A percentile compares a stretch with the other conserved stretches of the same genome.
Evolutionary conservation across 2,797 vertebrate species (phyloP).

Genomic region (Pterois miles): DNA sequence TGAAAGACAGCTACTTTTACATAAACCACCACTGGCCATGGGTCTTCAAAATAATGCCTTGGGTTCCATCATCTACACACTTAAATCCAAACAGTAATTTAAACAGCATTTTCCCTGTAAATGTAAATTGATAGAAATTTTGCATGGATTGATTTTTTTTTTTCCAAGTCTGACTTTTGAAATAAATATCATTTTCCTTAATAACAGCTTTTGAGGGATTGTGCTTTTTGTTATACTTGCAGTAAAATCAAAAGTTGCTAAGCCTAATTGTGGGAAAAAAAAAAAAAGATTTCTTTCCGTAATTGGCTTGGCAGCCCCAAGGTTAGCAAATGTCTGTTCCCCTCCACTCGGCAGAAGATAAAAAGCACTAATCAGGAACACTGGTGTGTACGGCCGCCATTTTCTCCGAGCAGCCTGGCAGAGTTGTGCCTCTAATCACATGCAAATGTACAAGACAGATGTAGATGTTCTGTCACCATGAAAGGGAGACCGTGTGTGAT

Average conservation of each 20-base stretch:
- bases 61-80: not conserved
- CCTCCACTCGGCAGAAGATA: conserved; percentile 44
- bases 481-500: conserved; percentile 29
- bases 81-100: not conserved
- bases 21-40: not conserved
- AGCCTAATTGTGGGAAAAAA: conserved; percentile 28
- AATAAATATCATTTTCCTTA: not conserved
- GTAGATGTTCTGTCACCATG: conserved; percentile 52
- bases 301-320: conserved; percentile 51
- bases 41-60: not conserved
- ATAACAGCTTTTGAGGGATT: not conserved
- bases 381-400: conserved; percentile 39
- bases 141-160: not conserved
- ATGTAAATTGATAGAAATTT: conserved; percentile 4
- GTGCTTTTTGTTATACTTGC: conserved; percentile 18
- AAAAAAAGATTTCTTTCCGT: conserved; percentile 19
- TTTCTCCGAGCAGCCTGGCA: conserved; percentile 56
- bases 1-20: not conserved
- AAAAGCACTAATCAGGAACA: conserved; percentile 73
- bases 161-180: not conserved
- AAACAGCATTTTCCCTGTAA: not conserved
- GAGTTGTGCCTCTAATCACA: conserved; percentile 71
- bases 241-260: conserved; percentile 21
- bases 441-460: conserved; percentile 65
- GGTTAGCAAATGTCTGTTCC: conserved; percentile 55